phyloP scores from a whole-genome alignment of 2,113 vertebrate genomes.

The Petroica traversi region DNA sequence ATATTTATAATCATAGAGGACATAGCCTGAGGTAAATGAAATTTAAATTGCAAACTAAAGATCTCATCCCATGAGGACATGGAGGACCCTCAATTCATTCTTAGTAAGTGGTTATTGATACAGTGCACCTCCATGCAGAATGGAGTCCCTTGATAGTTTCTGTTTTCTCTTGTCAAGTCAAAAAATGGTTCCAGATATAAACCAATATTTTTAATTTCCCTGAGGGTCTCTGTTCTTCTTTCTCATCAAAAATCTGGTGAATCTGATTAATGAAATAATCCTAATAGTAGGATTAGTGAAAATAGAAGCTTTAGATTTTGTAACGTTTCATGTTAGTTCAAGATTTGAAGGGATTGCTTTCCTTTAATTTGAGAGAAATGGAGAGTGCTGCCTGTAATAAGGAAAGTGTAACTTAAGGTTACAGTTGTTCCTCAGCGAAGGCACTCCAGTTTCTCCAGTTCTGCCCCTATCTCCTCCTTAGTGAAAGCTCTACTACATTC shows the following conservation, averaged over 20 bases:
- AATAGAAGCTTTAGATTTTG: background rate
- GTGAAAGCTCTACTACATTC: background rate
- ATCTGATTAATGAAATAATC: background rate
- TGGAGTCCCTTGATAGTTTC: background rate
- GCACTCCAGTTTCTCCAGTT: background rate
- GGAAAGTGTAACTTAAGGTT: background rate
- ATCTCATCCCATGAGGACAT: background rate
- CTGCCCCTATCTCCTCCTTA: background rate
- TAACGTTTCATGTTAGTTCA: background rate
- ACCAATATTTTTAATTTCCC: background rate
- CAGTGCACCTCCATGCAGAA: background rate
- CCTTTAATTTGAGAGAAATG: background rate
- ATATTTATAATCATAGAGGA: conserved; percentile 17
- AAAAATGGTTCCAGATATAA: background rate
- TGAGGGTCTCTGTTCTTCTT: background rate
- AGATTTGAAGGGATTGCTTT: background rate
- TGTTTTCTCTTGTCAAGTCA: background rate
- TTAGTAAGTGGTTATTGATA: background rate
- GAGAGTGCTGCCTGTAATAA: background rate
- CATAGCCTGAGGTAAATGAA: conserved; percentile 2
- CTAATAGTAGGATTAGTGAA: background rate
- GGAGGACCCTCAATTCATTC: background rate
- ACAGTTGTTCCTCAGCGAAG: background rate
- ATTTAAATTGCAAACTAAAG: conserved; percentile 28
- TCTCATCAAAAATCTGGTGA: background rate